Evolutionary conservation across 2,113 vertebrate species (phyloP).

Genomic region (Melospiza georgiana): DNA sequence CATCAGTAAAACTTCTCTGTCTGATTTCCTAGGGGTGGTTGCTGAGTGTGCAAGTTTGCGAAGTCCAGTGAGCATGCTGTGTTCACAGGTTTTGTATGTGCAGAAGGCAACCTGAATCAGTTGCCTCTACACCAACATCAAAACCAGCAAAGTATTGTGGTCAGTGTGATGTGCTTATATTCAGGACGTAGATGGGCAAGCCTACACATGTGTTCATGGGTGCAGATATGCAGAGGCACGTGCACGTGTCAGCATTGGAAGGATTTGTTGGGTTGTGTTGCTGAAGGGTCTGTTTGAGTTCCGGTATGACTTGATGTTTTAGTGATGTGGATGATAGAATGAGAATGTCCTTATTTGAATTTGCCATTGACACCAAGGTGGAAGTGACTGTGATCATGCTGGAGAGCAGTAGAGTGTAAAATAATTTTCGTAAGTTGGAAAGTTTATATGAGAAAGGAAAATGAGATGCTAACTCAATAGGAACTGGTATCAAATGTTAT

Average conservation of each 20-base stretch:
- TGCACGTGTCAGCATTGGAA: fast-evolving
- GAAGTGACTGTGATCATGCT: neutral
- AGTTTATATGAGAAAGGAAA: neutral
- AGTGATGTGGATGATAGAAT: neutral
- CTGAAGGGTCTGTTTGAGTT: neutral
- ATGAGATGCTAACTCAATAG: neutral
- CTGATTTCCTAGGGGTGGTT: neutral
- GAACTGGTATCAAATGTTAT: neutral
- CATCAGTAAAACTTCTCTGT: neutral
- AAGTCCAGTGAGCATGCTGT: neutral
- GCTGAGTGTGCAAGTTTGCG: neutral
- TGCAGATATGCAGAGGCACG: neutral
- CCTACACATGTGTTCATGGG: fast-evolving
- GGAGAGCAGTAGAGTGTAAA: neutral
- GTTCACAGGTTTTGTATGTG: neutral
- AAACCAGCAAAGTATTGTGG: neutral
- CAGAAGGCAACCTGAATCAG: neutral
- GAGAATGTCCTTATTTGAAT: neutral
- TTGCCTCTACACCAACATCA: neutral
- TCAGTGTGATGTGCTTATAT: neutral
- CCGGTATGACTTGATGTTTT: neutral
- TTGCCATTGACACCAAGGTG: neutral
- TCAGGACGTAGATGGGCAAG: neutral
- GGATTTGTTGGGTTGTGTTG: neutral
- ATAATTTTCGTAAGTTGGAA: neutral